Evolutionary conservation across 2,113 vertebrate genomes (phyloP).

Genomic region (Ascaphus truei): DNA sequence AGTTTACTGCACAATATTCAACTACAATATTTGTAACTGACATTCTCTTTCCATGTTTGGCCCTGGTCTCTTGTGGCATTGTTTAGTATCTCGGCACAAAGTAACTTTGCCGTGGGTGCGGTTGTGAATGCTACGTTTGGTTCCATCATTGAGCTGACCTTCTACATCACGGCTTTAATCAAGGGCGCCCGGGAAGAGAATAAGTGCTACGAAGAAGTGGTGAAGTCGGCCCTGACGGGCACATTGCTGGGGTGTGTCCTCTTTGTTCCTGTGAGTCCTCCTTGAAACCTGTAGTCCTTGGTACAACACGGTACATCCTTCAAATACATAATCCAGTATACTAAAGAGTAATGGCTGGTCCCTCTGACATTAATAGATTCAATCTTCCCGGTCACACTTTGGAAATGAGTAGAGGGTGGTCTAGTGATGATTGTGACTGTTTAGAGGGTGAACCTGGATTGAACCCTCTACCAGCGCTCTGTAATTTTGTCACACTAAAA

Average conservation of each 20-base stretch:
- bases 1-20: not conserved
- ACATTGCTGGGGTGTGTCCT: conserved; percentile 81
- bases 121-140: conserved; percentile 87
- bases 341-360: too few relatives aligned
- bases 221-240: conserved; percentile 76
- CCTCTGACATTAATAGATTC: too few relatives aligned
- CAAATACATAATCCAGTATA: too few relatives aligned
- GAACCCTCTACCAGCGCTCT: too few relatives aligned
- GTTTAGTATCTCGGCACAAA: conserved; percentile 81
- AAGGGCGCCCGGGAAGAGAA: conserved; percentile 64
- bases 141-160: conserved; percentile 84
- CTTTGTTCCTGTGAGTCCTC: conserved; percentile 71
- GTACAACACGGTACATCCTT: too few relatives aligned
- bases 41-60: not conserved
- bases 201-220: conserved; percentile 79
- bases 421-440: too few relatives aligned
- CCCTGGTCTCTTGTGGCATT: not conserved
- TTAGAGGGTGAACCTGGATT: too few relatives aligned
- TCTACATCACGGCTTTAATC: conserved; percentile 84
- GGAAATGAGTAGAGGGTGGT: too few relatives aligned
- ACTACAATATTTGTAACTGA: too few relatives aligned
- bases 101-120: conserved; percentile 81
- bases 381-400: too few relatives aligned
- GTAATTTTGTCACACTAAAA: too few relatives aligned
- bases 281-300: too few relatives aligned